phyloP scores from a whole-genome alignment of 2,797 vertebrate genomes.

The Pampus argenteus region DNA sequence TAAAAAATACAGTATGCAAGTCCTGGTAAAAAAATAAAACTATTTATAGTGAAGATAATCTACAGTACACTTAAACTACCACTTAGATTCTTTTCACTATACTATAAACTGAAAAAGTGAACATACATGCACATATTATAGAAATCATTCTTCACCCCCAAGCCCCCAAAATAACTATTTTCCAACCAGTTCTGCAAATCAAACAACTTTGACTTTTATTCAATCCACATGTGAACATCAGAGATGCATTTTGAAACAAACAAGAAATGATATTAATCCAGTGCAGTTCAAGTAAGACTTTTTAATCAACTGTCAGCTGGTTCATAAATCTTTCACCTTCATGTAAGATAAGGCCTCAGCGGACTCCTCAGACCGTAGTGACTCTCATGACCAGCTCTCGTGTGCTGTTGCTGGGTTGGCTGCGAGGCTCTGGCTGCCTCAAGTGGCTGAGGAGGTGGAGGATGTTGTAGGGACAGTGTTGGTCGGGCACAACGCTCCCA shows the following conservation, averaged over 20 bases:
- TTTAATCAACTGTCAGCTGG: conserved; percentile 58
- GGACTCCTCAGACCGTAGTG: conserved; percentile 93
- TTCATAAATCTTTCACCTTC: conserved; percentile 58
- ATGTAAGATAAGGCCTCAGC: conserved; percentile 81
- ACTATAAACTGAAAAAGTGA: background rate
- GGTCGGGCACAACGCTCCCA: conserved; percentile 87
- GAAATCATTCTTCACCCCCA: background rate
- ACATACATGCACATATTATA: background rate
- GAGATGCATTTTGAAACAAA: conserved; percentile 79
- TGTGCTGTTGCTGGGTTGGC: conserved; percentile 87
- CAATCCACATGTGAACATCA: conserved; percentile 78
- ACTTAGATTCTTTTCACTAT: background rate
- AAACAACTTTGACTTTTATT: conserved; percentile 82
- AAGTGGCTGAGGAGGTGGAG: conserved; percentile 98
- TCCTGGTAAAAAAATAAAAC: background rate
- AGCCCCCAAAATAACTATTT: conserved; percentile 50
- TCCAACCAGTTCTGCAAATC: conserved; percentile 72
- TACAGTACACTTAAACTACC: conserved; percentile 1
- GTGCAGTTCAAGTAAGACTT: conserved; percentile 62
- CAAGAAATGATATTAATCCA: conserved; percentile 73
- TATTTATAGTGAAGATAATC: background rate
- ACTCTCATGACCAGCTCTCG: conserved; percentile 99
- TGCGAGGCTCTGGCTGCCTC: conserved; percentile 90
- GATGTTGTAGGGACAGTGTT: conserved; percentile 98
- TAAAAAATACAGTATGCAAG: too few species aligned